These are phyloP conservation scores for Helicoverpa armigera DNA, from an alignment of 1,140 invertebrate species.

Conservation along the genomic window DNA sequence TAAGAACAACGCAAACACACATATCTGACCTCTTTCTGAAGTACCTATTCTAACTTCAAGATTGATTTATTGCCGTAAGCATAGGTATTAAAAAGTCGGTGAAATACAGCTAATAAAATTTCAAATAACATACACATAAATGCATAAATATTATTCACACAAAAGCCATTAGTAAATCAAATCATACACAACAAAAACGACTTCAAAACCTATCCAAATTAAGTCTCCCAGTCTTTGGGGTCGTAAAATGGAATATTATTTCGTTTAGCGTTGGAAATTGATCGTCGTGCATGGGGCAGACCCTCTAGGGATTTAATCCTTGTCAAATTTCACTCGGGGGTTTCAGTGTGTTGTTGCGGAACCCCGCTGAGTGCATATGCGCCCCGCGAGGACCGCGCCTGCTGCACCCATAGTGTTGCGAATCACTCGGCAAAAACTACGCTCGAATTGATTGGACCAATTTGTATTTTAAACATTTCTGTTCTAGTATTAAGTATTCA, in stretches of 20 bases:
- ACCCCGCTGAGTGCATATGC: slow-evolving; percentile 58
- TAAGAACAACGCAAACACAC: slow-evolving; percentile 6
- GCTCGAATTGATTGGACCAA: slow-evolving; percentile 32
- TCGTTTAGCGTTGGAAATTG: slow-evolving; percentile 71
- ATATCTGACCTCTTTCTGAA: slow-evolving; percentile 1
- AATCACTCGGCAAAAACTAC: slow-evolving; percentile 6
- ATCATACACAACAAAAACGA: slow-evolving; percentile 34
- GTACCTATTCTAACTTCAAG: slow-evolving; percentile 18
- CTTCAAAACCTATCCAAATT: slow-evolving; percentile 48
- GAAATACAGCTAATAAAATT: slow-evolving; percentile 7
- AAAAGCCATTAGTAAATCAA: slow-evolving; percentile 34
- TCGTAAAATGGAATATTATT: slow-evolving; percentile 66
- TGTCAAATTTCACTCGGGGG: slow-evolving; percentile 67
- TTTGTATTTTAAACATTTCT: not conserved
- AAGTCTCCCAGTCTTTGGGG: slow-evolving; percentile 51
- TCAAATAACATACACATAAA: slow-evolving; percentile 4
- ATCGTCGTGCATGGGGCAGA: slow-evolving; percentile 61
- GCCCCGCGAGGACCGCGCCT: slow-evolving; percentile 25
- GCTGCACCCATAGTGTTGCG: slow-evolving; percentile 5
- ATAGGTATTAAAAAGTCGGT: not conserved
- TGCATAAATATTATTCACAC: not conserved
- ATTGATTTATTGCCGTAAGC: not conserved
- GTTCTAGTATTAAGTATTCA: no score
- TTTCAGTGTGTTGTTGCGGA: slow-evolving; percentile 49
- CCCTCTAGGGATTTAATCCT: slow-evolving; percentile 64